Conservation (phyloP, 1,140 invertebrate genomes). For the Eumaeus atala region DNA sequence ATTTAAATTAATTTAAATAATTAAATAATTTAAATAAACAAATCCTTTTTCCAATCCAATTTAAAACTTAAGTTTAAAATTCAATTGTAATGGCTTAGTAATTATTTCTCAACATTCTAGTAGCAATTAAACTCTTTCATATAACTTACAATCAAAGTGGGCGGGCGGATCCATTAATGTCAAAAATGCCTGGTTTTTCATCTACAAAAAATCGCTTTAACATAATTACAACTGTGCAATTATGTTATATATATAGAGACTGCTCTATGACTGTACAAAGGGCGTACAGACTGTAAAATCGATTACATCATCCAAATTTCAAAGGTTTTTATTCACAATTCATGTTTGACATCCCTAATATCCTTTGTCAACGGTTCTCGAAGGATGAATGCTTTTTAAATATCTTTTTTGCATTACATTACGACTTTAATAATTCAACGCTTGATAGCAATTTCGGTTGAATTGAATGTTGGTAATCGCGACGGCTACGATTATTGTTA, state of each 20-base stretch:
- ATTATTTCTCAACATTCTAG: too few relatives aligned
- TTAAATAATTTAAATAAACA: too few relatives aligned
- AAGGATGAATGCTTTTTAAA: neutral
- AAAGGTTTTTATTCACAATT: conserved; percentile 6
- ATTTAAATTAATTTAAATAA: too few relatives aligned
- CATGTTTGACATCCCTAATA: conserved; percentile 10
- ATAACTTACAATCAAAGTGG: too few relatives aligned
- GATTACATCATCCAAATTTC: conserved; percentile 2
- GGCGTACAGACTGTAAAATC: conserved; percentile 3
- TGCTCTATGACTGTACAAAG: neutral
- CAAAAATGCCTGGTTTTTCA: too few relatives aligned
- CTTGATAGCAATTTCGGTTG: neutral
- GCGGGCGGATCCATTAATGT: too few relatives aligned
- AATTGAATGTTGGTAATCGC: conserved; percentile 5
- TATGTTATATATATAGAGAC: too few relatives aligned
- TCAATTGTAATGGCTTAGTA: too few relatives aligned
- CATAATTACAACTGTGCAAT: conserved; percentile 1
- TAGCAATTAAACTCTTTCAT: too few relatives aligned
- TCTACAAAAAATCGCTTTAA: neutral
- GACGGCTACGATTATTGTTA: neutral
- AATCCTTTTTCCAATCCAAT: too few relatives aligned
- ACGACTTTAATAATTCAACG: conserved; percentile 7
- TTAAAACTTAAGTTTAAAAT: too few relatives aligned
- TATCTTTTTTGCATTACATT: conserved; percentile 4
- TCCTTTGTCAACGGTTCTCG: conserved; percentile 7